These are phyloP conservation scores for Actinopyga echinites DNA, from an alignment of 53 echinoderm and acorn worm genomes.

Conservation along the genomic window DNA sequence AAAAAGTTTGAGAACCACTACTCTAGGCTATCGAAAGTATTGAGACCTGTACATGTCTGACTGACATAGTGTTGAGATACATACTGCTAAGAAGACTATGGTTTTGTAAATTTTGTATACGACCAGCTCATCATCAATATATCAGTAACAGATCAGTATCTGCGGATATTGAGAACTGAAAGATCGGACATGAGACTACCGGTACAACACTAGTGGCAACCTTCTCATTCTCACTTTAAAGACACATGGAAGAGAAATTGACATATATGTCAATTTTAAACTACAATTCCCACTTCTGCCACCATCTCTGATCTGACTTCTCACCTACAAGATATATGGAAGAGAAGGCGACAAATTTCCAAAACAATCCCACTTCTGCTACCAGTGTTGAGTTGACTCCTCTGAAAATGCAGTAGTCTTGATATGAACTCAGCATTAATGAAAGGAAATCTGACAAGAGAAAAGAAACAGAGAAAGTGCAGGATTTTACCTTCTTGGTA, in stretches of 20 bases:
- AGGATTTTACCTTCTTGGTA: too few species aligned
- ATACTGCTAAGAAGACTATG: too few species aligned
- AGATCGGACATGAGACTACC: not conserved
- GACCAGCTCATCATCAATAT: too few species aligned
- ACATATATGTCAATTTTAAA: too few species aligned
- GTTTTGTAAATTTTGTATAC: too few species aligned
- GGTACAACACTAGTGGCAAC: too few species aligned
- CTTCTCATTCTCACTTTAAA: too few species aligned
- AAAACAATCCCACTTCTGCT: constrained; percentile 12
- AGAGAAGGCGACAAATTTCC: constrained; percentile 19
- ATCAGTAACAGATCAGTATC: not conserved
- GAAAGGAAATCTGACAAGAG: not conserved
- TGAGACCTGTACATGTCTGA: too few species aligned
- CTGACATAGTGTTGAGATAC: too few species aligned
- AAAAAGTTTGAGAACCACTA: too few species aligned
- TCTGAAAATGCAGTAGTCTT: not conserved
- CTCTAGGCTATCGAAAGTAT: too few species aligned
- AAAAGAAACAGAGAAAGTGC: not conserved
- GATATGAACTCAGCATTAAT: not conserved
- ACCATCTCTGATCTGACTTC: not conserved
- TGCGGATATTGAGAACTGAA: not conserved
- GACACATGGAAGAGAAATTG: too few species aligned
- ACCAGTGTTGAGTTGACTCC: not conserved
- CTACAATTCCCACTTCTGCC: not conserved
- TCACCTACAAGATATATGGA: constrained; percentile 11